Evolutionary conservation across 2,797 vertebrate genomes (phyloP), one percentile per base, ranked within the genome.

Genomic region (Bufotes viridis): DNA sequence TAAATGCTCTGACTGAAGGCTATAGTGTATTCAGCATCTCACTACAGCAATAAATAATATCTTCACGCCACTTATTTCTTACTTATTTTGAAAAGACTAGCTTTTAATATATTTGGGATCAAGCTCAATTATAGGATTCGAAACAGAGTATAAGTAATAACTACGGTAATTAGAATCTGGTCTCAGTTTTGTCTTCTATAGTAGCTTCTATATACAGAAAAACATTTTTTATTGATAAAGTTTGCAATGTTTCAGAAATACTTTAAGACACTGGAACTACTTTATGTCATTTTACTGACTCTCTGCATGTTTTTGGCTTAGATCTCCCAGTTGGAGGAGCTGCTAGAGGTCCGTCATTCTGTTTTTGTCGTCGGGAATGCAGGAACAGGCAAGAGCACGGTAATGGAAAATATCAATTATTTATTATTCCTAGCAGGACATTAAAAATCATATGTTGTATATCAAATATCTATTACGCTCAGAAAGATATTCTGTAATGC

Each of bases 311-410:
- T 9, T 42, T 49, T 88, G 55, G 12, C n/a, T 78, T 89, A 97
- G 95, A 95, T 96, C 88, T 95, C 93, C 11, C 94, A 96, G 90
- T 89, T 95, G 85, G 94, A 97, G 91, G 94, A 95, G 90, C 92
- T 96, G 34, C 87, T 95, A 90, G 90, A 93, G 81, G 94, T 96
- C 85, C 94, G 93, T 79, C 94, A 95, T 90, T 96, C 96, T 34
- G 88, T 95, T 74, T 96, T 96, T 93, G 92, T 96, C 0, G 94
- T 94, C 13, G 95, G 95, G 13, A 96, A 96, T 90, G 93, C 95
- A 87, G 94, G 95, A 90, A 94, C 94, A 58, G 94, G 94, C 82
- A 96, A 96, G 92, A 97, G 93, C 89, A 95, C 95, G 95, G 96
- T 96, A 87, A 85, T 55, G 26, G 58, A 17, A 86, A 34, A 80